Evolutionary conservation across 2,797 vertebrate genomes (phyloP).

Genomic region (Furcifer pardalis): DNA sequence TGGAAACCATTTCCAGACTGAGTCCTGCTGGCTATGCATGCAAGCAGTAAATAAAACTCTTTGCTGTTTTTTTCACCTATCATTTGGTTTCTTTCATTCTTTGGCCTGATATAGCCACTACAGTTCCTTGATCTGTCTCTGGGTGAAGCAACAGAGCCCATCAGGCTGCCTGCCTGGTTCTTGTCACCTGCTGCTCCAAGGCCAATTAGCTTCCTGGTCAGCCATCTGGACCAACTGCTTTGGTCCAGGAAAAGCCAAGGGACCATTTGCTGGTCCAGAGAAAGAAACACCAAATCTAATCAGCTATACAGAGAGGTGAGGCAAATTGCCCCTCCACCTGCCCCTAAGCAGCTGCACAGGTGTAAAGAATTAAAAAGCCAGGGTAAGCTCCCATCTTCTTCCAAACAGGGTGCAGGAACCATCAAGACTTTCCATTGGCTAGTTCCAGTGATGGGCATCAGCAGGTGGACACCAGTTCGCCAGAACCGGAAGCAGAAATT

Average conservation of each 20-base stretch:
- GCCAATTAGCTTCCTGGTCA: slow-evolving; percentile 79
- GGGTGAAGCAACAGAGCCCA: slow-evolving; percentile 79
- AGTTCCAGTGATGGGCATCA: too few relatives aligned
- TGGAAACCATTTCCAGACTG: too few relatives aligned
- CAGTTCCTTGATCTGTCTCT: slow-evolving; percentile 81
- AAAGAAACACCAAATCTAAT: slow-evolving; percentile 66
- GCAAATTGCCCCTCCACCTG: slow-evolving; percentile 75
- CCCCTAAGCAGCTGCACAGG: slow-evolving; percentile 52
- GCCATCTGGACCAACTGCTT: slow-evolving; percentile 82
- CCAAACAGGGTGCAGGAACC: neutral
- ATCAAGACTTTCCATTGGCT: neutral
- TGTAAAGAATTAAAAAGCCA: too few relatives aligned
- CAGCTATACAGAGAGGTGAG: slow-evolving; percentile 59
- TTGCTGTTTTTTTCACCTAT: too few relatives aligned
- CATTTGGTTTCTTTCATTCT: too few relatives aligned
- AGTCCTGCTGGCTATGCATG: too few relatives aligned
- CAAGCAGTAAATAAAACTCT: too few relatives aligned
- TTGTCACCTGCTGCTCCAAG: slow-evolving; percentile 78
- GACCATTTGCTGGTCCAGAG: slow-evolving; percentile 68
- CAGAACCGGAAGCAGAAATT: too few relatives aligned
- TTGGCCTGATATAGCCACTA: too few relatives aligned
- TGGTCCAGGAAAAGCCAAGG: slow-evolving; percentile 74
- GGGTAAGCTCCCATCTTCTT: neutral
- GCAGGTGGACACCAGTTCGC: too few relatives aligned
- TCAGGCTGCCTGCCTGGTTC: slow-evolving; percentile 82